phyloP scores from a whole-genome alignment of 2,797 vertebrate species.

The Parambassis ranga region DNA sequence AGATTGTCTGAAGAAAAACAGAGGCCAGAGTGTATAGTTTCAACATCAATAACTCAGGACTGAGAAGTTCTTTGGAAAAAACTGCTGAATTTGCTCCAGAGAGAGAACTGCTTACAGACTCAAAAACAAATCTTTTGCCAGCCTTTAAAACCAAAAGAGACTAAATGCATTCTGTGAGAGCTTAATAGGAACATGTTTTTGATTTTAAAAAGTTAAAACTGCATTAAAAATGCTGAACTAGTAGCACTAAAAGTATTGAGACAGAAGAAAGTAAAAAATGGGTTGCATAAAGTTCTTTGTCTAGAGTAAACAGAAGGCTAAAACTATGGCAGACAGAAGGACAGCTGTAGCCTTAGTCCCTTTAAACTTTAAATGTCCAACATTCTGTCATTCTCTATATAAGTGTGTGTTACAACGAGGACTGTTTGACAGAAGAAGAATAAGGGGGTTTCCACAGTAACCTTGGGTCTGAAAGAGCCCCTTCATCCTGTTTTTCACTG shows the following conservation, averaged over 20 bases:
- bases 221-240: background rate
- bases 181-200: conserved; percentile 4
- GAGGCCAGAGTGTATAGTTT: conserved; percentile 57
- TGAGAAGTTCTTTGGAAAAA: conserved; percentile 36
- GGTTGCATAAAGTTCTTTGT: conserved; percentile 55
- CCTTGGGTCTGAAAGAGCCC: conserved; percentile 77
- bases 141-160: conserved; percentile 11
- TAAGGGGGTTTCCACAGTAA: conserved; percentile 79
- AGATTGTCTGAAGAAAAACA: conserved; percentile 46
- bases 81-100: conserved; percentile 24
- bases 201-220: background rate
- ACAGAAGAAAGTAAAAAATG: background rate
- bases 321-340: conserved; percentile 55
- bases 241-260: background rate
- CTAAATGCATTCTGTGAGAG: conserved; percentile 13
- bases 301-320: conserved; percentile 56
- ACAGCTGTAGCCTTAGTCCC: conserved; percentile 73
- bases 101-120: conserved; percentile 30
- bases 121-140: conserved; percentile 51
- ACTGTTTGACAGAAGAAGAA: conserved; percentile 72
- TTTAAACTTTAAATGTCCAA: conserved; percentile 85
- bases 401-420: conserved; percentile 50
- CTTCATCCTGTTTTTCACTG: conserved; percentile 83
- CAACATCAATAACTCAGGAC: conserved; percentile 47
- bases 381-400: conserved; percentile 61